phyloP scores from a whole-genome alignment of 1,140 invertebrate genomes.

The Solen grandis region DNA sequence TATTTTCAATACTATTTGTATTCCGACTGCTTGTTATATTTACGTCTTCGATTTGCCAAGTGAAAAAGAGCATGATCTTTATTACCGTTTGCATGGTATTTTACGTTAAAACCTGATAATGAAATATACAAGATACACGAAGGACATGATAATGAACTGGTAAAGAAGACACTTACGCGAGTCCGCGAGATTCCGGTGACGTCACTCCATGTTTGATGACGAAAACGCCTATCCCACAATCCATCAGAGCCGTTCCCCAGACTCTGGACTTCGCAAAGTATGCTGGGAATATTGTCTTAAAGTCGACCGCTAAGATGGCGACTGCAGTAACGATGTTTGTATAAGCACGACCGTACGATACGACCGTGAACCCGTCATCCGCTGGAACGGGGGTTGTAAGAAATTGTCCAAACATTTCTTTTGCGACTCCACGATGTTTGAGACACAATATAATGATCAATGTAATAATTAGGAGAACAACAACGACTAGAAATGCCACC shows the following conservation, averaged over 20 bases:
- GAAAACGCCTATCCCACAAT: conserved; percentile 42
- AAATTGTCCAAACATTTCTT: conserved; percentile 10
- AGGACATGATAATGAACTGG: no score
- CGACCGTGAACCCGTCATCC: background rate
- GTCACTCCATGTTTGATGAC: conserved; percentile 27
- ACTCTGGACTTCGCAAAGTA: conserved; percentile 39
- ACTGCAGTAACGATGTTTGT: conserved; percentile 43
- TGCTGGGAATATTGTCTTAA: conserved; percentile 25
- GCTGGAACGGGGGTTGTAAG: conserved; percentile 10
- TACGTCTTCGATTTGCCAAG: no score
- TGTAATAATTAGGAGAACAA: no score
- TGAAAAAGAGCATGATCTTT: no score
- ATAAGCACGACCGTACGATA: conserved; percentile 22
- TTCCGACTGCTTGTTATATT: no score
- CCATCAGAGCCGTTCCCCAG: conserved; percentile 36
- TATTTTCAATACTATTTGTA: no score
- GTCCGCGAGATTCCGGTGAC: conserved; percentile 26
- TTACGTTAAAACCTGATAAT: no score
- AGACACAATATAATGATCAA: background rate
- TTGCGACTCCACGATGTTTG: background rate
- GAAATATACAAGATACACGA: no score
- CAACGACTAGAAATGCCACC: background rate
- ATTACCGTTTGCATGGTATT: no score
- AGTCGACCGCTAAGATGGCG: conserved; percentile 41
- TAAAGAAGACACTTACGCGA: no score